These are phyloP conservation scores for Callocephalon fimbriatum DNA, from an alignment of 2,113 vertebrate genomes.

Conservation along the genomic window DNA sequence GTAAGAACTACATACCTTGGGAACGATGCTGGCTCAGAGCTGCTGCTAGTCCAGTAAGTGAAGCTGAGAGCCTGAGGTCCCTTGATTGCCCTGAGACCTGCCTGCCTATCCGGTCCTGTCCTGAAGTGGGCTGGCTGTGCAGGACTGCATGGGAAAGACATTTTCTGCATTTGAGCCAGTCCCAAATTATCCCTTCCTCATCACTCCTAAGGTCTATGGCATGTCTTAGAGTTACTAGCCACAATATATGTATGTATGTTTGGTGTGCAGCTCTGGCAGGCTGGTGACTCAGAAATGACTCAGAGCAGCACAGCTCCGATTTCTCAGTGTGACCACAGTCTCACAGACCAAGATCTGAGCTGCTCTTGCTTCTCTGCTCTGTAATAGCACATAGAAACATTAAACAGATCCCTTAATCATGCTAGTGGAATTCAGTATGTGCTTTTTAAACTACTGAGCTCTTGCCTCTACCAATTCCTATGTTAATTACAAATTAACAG, in stretches of 20 bases:
- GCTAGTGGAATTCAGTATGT: not conserved
- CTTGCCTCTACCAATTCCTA: not conserved
- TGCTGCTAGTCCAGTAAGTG: not conserved
- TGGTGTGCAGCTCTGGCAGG: not conserved
- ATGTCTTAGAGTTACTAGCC: not conserved
- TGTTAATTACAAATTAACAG: not conserved
- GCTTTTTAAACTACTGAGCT: not conserved
- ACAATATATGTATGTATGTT: not conserved
- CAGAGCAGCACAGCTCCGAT: not conserved
- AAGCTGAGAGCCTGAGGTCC: not conserved
- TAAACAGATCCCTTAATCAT: not conserved
- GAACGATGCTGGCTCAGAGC: not conserved
- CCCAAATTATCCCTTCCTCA: not conserved
- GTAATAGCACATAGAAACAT: not conserved
- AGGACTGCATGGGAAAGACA: not conserved
- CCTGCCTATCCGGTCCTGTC: not conserved
- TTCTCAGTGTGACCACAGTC: not conserved
- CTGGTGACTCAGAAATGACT: not conserved
- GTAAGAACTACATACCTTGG: not conserved
- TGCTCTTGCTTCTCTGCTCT: not conserved
- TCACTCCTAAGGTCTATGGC: not conserved
- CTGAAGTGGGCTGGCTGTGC: not conserved
- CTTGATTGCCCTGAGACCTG: not conserved
- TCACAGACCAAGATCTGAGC: not conserved
- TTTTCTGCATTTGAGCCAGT: not conserved